Evolutionary conservation across 30 jellyfish, hydroid and myxozoan genomes (phyloP), one percentile per base, ranked within the genome.

Genomic region (Chrysaora quinquecirrha): DNA sequence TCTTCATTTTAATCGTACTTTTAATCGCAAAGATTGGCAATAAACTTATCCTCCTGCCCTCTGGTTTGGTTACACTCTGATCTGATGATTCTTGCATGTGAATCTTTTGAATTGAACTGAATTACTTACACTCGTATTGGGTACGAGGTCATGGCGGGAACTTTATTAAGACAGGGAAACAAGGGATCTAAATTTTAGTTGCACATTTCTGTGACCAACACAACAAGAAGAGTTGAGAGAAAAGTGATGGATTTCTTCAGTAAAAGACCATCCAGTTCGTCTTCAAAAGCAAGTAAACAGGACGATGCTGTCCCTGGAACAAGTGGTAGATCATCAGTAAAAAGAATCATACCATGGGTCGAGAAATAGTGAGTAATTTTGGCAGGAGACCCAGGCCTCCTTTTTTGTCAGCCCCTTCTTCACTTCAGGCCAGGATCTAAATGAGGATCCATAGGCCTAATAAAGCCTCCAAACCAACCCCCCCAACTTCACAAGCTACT

Each of bases 311-410:
- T 63, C 25, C 69, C 93, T 25, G 86, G 85, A 11, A 27, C 86
- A 70, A 70, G 82, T 82, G 93, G 93, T 19, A 82, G 62, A 32
- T 27, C 79, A 14, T n/a, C 80, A 35, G 48, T 18, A 1, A 47
- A 11, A 20, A 85, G 60, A 66, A 79, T 68, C 28, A 35, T 89
- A 63, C 97, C 97, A 64, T 90, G 97, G 97, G 97, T 90, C 38
- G 97, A 90, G 54, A 90, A 90, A 90, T 90, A 90, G 97, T 90
- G 58, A 83, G 97, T 82, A 34, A 6, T 4, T 21, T 0, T 20
- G 34, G 34, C 88, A 28, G 33, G 75, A 18, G 18, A n/a, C n/a
- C n/a, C n/a, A n/a, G n/a, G n/a, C n/a, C n/a, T n/a, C n/a, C n/a
- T n/a, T n/a, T n/a, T n/a, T n/a, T n/a, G n/a, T n/a, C n/a, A n/a